These are phyloP conservation scores for Microtus pennsylvanicus DNA, from an alignment of 2,113 vertebrate genomes.

Conservation along the genomic window DNA sequence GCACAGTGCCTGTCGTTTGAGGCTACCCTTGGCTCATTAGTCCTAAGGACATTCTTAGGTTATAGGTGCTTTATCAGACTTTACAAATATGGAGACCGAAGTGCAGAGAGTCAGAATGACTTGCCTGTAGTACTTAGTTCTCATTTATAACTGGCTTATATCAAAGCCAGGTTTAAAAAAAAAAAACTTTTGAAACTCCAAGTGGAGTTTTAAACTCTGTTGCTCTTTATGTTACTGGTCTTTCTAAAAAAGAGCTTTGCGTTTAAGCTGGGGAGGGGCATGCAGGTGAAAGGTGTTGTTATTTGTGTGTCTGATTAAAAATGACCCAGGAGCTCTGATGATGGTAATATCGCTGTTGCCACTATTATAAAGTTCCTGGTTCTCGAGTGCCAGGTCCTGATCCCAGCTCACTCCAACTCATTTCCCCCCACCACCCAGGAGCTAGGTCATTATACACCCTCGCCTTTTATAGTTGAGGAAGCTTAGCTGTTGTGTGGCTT, in stretches of 20 bases:
- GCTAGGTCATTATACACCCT: neutral
- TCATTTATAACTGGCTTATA: neutral
- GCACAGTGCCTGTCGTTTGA: neutral
- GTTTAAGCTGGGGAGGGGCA: neutral
- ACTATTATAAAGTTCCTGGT: neutral
- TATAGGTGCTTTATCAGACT: neutral
- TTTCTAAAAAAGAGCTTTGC: neutral
- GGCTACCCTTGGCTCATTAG: neutral
- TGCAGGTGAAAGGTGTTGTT: neutral
- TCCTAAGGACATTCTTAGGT: neutral
- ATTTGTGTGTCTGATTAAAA: constrained; percentile 47
- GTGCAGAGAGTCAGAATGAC: neutral
- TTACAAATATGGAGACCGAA: neutral
- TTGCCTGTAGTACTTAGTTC: neutral
- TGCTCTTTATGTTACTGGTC: neutral
- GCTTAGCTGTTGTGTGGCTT: neutral
- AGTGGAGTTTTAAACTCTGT: neutral
- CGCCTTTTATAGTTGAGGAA: constrained; percentile 25
- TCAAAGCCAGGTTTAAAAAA: neutral
- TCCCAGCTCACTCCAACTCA: neutral
- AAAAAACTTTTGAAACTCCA: neutral
- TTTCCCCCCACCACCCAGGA: neutral
- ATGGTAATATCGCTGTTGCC: neutral
- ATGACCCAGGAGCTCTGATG: neutral
- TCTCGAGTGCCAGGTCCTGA: neutral